Base-by-base conservation (phyloP, 2,888 invertebrate genomes). In the Tyria jacobaeae region DNA sequence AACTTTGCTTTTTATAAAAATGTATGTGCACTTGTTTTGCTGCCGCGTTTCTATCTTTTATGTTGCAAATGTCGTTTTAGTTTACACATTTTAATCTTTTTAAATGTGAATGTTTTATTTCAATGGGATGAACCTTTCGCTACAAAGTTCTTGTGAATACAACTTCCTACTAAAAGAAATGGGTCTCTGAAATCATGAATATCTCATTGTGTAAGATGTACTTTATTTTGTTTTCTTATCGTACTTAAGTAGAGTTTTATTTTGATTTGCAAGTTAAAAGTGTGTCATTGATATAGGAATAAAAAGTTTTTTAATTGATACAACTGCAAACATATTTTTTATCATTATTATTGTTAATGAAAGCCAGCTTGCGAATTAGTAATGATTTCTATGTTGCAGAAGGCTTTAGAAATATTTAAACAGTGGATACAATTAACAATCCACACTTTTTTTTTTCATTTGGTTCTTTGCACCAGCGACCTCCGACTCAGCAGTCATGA, bases 1-100 rank as follows among this genome's bases (percentile, higher is more conserved):
- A 50, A 47, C 50, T 15, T n/a, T 35, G 41, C 35, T 57, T 62
- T 62, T 55, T 37, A 54, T 58, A 58, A 54, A 62, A 54, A 63
- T 55, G 37, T 55, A 54, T 44, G 37, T 55, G 21, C 49, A 54
- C 41, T 55, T 58, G 35, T 58, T 21, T 47, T 52, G 27, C 37
- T 51, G 44, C 47, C 24, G 39, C 25, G 41, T 51, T 39, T 31
- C 27, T 53, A 53, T 51, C n/a, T 37, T 47, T 48, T n/a, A 31
- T 34, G 21, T 52, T 27, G 31, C 35, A 31, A 54, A 35, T 44
- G 53, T 12, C 54, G 39, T 9, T 50, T 53, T 53, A 34, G 48
- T 54, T 24, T 25, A 14, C 34, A 52, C 24, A 25, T 47, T 62
- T 53, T 53, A 57, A 53, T 57, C 50, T 51, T 6, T 52, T 62